Evolutionary conservation across 1,140 invertebrate genomes (phyloP), one percentile per base, ranked within the genome.

Genomic region (Harlomillsia oculata): DNA sequence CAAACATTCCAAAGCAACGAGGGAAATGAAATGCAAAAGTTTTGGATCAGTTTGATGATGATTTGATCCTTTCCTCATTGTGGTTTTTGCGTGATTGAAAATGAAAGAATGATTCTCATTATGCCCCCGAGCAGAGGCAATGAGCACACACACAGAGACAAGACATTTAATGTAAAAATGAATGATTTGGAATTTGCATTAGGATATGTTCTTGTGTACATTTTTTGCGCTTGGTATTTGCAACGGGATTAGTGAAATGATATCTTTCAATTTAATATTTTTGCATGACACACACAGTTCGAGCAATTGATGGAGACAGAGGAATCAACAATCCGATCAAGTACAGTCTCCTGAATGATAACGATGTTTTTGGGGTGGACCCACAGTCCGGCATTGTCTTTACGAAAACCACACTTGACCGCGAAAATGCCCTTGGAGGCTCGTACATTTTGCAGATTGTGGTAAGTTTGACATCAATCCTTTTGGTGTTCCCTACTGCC

Each of bases 261-360:
- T n/a, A n/a, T n/a, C n/a, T n/a, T n/a, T n/a, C n/a, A n/a, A n/a
- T n/a, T n/a, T n/a, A n/a, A n/a, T n/a, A n/a, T n/a, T n/a, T n/a
- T n/a, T n/a, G n/a, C n/a, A n/a, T n/a, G n/a, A n/a, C n/a, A n/a
- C n/a, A n/a, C n/a, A 8, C 67, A 82, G 89, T 93, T n/a, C 80
- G 82, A 68, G 89, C 89, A 2, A 80, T 93, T 63, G 90, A 95
- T 72, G 90, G 90, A 1, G 90, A 95, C 72, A 79, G 88, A 61
- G 90, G 88, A 0, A 81, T 94, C 52, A 92, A 94, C 71, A 93
- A 94, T 69, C 77, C 78, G 36, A 89, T 95, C 37, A 78, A 78
- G 1, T 94, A 94, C 71, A 80, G 82, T 26, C 81, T 94, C 48
- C 80, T 83, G 34, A 78, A 81, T 39, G 79, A 80, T 23, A 79